Conservation (phyloP, 2,888 invertebrate genomes). For the Tethea ocularis region DNA sequence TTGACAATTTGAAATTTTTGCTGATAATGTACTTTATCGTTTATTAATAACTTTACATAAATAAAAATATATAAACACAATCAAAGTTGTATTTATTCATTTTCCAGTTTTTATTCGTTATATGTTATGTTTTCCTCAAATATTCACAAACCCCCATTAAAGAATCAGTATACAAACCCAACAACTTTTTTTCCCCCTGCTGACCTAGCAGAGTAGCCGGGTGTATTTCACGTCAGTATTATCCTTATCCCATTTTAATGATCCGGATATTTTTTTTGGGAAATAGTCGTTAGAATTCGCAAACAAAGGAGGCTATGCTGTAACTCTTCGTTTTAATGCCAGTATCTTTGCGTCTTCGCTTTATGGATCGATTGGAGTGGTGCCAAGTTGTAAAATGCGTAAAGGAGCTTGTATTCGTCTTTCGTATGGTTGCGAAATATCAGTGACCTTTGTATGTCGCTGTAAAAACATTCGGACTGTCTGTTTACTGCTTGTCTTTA, state of each 20-base stretch:
- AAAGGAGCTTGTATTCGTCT: conserved; percentile 40
- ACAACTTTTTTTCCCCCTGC: conserved; percentile 23
- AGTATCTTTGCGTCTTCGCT: conserved; percentile 25
- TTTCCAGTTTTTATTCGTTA: no score
- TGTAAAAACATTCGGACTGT: background rate
- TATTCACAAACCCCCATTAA: background rate
- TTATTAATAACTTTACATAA: no score
- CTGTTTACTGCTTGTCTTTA: background rate
- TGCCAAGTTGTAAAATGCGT: conserved; percentile 45
- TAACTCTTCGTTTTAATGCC: conserved; percentile 42
- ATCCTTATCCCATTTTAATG: conserved; percentile 56
- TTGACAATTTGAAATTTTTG: no score
- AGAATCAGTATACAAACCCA: background rate
- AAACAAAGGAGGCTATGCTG: conserved; percentile 43
- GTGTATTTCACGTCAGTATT: conserved; percentile 30
- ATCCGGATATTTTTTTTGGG: conserved; percentile 45
- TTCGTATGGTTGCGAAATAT: conserved; percentile 23
- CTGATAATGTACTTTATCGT: no score
- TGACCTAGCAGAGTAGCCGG: conserved; percentile 28
- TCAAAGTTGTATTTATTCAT: no score
- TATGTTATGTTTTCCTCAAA: no score
- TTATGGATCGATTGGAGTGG: conserved; percentile 37
- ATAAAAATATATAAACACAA: no score
- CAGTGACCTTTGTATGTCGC: conserved; percentile 4
- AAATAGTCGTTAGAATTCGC: conserved; percentile 31